phyloP scores from a whole-genome alignment of 2,113 vertebrate genomes.

The Haliaeetus leucogaster region DNA sequence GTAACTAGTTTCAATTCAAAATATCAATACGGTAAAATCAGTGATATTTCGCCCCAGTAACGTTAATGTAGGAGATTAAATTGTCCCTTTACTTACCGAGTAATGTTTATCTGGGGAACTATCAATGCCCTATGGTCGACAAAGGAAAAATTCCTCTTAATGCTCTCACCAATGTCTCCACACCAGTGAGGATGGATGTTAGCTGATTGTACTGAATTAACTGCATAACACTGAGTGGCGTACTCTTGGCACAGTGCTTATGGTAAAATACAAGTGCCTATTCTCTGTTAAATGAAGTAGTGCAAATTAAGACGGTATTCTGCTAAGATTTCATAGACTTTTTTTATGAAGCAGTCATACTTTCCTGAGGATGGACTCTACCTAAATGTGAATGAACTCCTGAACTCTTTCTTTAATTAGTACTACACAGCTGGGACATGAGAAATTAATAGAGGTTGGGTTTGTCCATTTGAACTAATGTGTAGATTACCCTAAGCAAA shows the following conservation, averaged over 20 bases:
- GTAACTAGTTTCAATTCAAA: conserved; percentile 5
- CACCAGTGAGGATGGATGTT: background rate
- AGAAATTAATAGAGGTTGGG: background rate
- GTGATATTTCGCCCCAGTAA: background rate
- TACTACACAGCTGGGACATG: background rate
- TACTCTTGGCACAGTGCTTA: background rate
- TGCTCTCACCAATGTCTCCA: background rate
- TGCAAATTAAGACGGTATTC: background rate
- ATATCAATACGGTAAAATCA: background rate
- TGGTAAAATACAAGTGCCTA: background rate
- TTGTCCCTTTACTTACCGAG: background rate
- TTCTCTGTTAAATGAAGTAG: background rate
- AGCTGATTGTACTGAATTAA: background rate
- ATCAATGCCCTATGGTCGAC: background rate
- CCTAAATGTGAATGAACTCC: background rate
- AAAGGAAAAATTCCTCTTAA: background rate
- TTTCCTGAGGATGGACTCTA: background rate
- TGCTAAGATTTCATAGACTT: background rate
- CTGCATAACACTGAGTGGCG: background rate
- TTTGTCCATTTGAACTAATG: background rate
- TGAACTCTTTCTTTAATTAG: background rate
- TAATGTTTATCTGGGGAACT: background rate
- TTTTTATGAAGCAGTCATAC: background rate
- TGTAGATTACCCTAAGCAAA: background rate
- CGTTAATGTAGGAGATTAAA: background rate